Percentiles rank a stretch among this genome's conserved stretches.
Evolutionary conservation across 1,140 invertebrate genomes (phyloP).

Genomic region (Teleopsis dalmanni): DNA sequence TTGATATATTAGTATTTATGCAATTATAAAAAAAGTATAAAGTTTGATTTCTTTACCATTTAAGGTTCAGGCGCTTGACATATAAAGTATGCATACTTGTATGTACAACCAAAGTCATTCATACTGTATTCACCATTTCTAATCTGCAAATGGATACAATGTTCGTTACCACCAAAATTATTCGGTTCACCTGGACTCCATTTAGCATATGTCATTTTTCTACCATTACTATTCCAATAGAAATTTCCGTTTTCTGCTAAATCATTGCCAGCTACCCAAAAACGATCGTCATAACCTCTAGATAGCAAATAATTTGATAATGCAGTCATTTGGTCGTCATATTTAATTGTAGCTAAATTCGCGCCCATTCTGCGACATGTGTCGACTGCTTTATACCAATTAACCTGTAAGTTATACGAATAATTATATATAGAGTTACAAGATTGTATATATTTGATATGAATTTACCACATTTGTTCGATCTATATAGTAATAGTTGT

Average conservation of each 20-base stretch:
- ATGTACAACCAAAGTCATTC: too few relatives aligned
- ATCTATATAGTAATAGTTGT: too few relatives aligned
- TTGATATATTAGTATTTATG: too few relatives aligned
- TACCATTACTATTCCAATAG: conserved; percentile 17
- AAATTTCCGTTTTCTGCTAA: conserved; percentile 11
- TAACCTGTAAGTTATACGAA: neutral
- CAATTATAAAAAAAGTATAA: too few relatives aligned
- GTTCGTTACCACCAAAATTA: conserved; percentile 34
- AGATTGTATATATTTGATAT: too few relatives aligned
- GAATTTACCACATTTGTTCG: too few relatives aligned
- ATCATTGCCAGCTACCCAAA: conserved; percentile 19
- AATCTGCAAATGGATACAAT: conserved; percentile 29
- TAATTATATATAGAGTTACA: too few relatives aligned
- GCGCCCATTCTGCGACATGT: conserved; percentile 1
- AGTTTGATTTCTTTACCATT: too few relatives aligned
- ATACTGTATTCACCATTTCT: conserved; percentile 7
- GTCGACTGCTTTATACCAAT: conserved; percentile 1
- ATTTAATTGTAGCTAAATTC: neutral
- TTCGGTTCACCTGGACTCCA: conserved; percentile 31
- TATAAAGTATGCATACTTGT: too few relatives aligned
- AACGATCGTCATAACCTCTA: neutral
- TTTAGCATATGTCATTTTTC: conserved; percentile 28
- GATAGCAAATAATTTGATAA: neutral
- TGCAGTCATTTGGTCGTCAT: neutral
- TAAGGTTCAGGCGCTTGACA: too few relatives aligned